Base-by-base conservation (phyloP, 1,140 invertebrate genomes). In the Trialeurodes vaporariorum region DNA sequence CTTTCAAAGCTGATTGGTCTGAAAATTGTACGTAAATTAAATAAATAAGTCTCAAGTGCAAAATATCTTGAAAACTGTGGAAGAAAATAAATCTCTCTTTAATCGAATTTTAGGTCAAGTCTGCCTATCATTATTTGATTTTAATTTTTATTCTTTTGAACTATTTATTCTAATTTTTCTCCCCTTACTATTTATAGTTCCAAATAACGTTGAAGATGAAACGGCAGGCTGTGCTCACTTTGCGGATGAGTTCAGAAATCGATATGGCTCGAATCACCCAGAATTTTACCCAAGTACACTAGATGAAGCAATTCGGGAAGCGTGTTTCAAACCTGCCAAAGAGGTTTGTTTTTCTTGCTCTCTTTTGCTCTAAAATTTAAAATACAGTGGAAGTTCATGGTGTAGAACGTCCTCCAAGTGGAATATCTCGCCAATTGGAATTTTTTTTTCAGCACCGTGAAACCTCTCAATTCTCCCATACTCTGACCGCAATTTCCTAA, bases 231-330 rank as follows among this genome's bases (percentile, higher is more conserved):
- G 90, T 58, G 84, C 92, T 73, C 87, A 92, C 78, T 97, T 98
- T 80, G 83, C 86, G 24, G 86, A 89, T 72, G 87, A 92, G 75
- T 97, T 96, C 79, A 84, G 85, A 68, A 83, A 86, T 67, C 83
- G 92, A 62, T 87, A 86, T 73, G 93, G 94, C 2, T 84, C 86
- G 25, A 85, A 86, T 69, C 89, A 90, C 78, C 93, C 94, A 0
- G 84, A 89, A 69, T 97, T 97, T 80, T 97, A 90, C 79, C 87
- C 92, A 72, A 93, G 94, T 49, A 89, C 89, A 58, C 81, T 97
- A 67, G 91, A 95, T 72, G 88, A 93, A 78, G 94, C 93, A 25
- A 82, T 96, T 59, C 88, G 89, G 77, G 90, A 95, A 79, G 90
- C 94, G 26, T 92, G 91, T 78, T 79, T 84, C 65, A 88, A 88